A percentile compares a stretch with the other conserved stretches of the same genome.
These are phyloP conservation scores for Ceratitis capitata DNA, from an alignment of 1,140 invertebrate genomes.

Conservation along the genomic window DNA sequence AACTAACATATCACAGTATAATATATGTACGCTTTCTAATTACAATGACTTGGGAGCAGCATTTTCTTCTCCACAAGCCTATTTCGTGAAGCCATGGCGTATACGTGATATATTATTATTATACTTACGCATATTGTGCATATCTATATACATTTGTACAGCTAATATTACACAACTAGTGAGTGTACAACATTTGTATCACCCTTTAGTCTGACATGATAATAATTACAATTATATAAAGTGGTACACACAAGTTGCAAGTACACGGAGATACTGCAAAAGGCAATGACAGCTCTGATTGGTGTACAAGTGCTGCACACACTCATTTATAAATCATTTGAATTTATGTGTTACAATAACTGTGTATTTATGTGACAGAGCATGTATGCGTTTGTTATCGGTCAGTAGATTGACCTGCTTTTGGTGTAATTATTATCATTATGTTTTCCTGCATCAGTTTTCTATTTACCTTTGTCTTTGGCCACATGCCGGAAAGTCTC, in stretches of 20 bases:
- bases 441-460: background rate
- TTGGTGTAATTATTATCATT: background rate
- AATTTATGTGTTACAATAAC: background rate
- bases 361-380: background rate
- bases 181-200: background rate
- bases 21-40: background rate
- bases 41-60: background rate
- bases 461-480: background rate
- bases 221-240: conserved; percentile 34
- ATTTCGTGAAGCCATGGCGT: background rate
- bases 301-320: background rate
- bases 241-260: background rate
- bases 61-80: background rate
- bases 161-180: background rate
- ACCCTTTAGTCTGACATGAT: conserved; percentile 15
- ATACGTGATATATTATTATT: background rate
- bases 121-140: background rate
- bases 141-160: background rate
- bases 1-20: too few species aligned
- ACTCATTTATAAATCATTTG: too few species aligned
- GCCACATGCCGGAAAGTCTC: background rate
- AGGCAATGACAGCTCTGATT: background rate
- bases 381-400: background rate
- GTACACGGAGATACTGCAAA: background rate
- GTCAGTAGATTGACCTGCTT: background rate